A percentile compares a stretch with the other conserved stretches of the same genome.
Conservation (phyloP, 2,113 vertebrate species). For the Mus pahari region DNA sequence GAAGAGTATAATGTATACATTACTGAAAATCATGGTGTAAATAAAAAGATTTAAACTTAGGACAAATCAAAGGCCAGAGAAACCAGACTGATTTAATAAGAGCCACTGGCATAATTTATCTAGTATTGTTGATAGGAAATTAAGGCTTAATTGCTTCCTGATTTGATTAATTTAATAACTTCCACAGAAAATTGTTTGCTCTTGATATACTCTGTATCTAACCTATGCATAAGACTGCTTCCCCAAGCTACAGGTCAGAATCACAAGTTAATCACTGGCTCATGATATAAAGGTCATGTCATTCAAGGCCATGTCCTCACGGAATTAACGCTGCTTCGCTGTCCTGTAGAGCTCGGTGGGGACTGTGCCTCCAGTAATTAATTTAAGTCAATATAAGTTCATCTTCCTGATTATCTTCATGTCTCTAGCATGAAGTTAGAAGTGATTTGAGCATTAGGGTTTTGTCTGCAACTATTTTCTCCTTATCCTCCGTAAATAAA, state of each 20-base stretch:
- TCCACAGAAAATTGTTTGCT: neutral
- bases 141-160: constrained; percentile 29
- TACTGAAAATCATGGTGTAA: neutral
- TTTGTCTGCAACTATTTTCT: neutral
- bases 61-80: neutral
- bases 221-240: neutral
- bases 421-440: neutral
- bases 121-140: neutral
- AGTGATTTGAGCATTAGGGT: neutral
- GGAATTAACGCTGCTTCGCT: neutral
- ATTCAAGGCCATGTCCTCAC: neutral
- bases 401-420: neutral
- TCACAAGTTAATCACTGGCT: neutral
- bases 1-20: neutral
- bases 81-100: neutral
- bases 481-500: neutral
- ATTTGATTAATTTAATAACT: constrained; percentile 22
- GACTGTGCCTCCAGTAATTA: constrained; percentile 12
- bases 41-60: neutral
- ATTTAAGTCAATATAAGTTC: constrained; percentile 1
- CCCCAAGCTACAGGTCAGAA: neutral
- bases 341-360: neutral
- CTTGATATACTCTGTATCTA: constrained; percentile 11
- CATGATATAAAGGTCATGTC: neutral
- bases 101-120: neutral